These are phyloP conservation scores for Cynocephalus volans DNA, from an alignment of 2,113 vertebrate genomes.

Conservation along the genomic window DNA sequence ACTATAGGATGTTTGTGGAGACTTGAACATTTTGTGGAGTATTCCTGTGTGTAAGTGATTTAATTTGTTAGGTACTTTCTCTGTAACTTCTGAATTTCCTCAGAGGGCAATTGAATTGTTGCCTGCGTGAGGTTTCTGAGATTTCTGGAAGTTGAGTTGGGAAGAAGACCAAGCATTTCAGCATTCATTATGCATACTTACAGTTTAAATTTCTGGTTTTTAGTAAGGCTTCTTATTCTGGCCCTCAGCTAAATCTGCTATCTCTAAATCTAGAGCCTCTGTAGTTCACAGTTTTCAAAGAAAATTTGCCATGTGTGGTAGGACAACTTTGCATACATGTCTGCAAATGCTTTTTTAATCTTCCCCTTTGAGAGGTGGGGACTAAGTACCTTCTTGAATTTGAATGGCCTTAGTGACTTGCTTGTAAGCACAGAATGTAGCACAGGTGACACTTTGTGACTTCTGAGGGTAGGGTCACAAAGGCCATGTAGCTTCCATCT, in stretches of 20 bases:
- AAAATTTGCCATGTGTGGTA: background rate
- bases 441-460: background rate
- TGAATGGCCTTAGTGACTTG: background rate
- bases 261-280: slow-evolving; percentile 34
- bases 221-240: background rate
- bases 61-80: background rate
- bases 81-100: background rate
- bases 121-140: background rate
- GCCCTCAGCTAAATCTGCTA: background rate
- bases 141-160: slow-evolving; percentile 26
- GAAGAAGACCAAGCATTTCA: background rate
- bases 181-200: background rate
- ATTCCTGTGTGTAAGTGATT: slow-evolving; percentile 1
- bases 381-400: background rate
- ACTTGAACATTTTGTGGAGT: background rate
- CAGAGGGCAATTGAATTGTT: background rate
- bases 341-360: background rate
- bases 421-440: background rate
- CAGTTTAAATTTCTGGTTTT: background rate
- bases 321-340: background rate
- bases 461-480: background rate
- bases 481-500: background rate
- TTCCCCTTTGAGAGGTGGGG: background rate
- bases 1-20: background rate
- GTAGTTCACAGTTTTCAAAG: background rate